These are phyloP conservation scores for Cossypha niveicapilla DNA, from an alignment of 2,797 vertebrate genomes.

Conservation along the genomic window DNA sequence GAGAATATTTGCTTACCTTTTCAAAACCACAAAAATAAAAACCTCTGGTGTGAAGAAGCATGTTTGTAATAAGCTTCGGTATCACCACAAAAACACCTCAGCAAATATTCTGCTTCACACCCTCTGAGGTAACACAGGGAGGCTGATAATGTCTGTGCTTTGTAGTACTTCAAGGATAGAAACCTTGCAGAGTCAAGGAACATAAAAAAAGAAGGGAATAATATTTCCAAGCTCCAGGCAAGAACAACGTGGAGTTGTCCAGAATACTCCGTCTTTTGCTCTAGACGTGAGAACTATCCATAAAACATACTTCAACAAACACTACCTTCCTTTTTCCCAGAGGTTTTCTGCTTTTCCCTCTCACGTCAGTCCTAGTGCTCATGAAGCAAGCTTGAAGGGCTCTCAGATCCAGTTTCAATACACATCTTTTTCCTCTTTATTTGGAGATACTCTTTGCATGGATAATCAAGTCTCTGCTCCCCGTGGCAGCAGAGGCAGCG, in stretches of 20 bases:
- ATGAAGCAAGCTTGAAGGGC: neutral
- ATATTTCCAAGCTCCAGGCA: neutral
- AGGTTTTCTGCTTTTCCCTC: neutral
- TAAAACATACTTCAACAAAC: neutral
- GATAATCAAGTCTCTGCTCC: neutral
- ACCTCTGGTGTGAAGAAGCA: neutral
- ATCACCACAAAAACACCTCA: neutral
- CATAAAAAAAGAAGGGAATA: neutral
- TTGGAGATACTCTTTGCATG: neutral
- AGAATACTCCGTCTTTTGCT: neutral
- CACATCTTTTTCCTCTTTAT: neutral
- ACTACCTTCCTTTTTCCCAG: neutral
- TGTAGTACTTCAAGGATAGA: neutral
- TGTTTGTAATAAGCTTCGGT: neutral
- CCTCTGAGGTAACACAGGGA: neutral
- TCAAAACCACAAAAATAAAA: constrained; percentile 20
- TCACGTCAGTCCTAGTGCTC: neutral
- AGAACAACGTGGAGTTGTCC: neutral
- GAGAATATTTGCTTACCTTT: neutral
- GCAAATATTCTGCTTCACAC: neutral
- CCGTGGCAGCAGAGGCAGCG: neutral
- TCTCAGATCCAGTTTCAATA: neutral
- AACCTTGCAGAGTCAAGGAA: neutral
- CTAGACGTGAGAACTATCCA: neutral
- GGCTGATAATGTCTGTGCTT: neutral